Evolutionary conservation across 2,888 invertebrate species (phyloP).

Genomic region (Drosophila mimica): DNA sequence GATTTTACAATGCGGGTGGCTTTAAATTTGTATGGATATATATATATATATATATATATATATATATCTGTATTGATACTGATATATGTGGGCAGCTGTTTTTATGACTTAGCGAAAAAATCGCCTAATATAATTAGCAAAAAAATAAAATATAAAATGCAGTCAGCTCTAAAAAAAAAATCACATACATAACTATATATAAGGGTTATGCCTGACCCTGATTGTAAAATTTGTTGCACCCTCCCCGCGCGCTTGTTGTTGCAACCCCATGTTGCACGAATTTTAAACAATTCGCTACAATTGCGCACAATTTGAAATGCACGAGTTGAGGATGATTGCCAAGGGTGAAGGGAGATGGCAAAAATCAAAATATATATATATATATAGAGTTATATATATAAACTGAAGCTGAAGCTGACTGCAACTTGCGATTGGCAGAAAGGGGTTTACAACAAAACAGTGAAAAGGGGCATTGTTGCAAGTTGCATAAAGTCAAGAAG

Average conservation of each 20-base stretch:
- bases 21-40: neutral
- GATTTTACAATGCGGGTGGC: slow-evolving; percentile 57
- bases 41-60: neutral
- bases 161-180: slow-evolving; percentile 38
- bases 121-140: slow-evolving; percentile 71
- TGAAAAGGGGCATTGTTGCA: slow-evolving; percentile 53
- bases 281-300: slow-evolving; percentile 74
- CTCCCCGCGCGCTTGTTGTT: neutral
- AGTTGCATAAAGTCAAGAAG: slow-evolving; percentile 72
- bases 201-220: slow-evolving; percentile 58
- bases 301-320: slow-evolving; percentile 66
- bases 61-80: neutral
- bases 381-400: neutral
- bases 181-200: slow-evolving; percentile 32
- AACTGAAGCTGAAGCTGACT: neutral
- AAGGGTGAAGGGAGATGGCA: slow-evolving; percentile 4
- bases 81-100: slow-evolving; percentile 75
- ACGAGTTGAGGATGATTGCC: slow-evolving; percentile 64
- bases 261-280: slow-evolving; percentile 40
- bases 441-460: slow-evolving; percentile 9
- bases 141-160: slow-evolving; percentile 35
- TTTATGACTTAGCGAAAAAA: slow-evolving; percentile 67
- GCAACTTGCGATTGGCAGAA: slow-evolving; percentile 66
- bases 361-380: slow-evolving; percentile 3
- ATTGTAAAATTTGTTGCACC: slow-evolving; percentile 34